phyloP scores from a whole-genome alignment of 2,888 invertebrate species.

The Hypselothyrea guttata region DNA sequence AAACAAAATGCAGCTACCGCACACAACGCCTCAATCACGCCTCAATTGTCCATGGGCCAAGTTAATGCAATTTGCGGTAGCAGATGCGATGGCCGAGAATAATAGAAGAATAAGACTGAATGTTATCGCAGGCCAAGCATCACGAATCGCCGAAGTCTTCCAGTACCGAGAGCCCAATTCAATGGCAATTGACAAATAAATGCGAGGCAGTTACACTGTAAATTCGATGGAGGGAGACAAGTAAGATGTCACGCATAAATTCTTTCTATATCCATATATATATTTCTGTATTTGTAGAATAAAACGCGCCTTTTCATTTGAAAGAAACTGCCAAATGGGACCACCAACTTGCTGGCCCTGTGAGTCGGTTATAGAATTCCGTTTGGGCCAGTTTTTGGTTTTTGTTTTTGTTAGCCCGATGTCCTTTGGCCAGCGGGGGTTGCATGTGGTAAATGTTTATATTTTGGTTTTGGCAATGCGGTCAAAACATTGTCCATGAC shows the following conservation, averaged over 20 bases:
- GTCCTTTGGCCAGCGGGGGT: conserved; percentile 43
- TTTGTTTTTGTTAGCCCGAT: conserved; percentile 19
- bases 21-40: conserved; percentile 72
- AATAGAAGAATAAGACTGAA: conserved; percentile 10
- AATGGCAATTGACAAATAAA: conserved; percentile 62
- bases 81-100: conserved; percentile 30
- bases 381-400: no score
- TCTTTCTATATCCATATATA: not conserved
- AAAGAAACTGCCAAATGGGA: conserved; percentile 1
- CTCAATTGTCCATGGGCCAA: conserved; percentile 63
- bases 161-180: conserved; percentile 36
- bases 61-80: conserved; percentile 66
- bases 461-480: conserved; percentile 80
- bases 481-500: conserved; percentile 79
- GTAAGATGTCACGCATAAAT: conserved; percentile 72
- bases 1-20: conserved; percentile 54
- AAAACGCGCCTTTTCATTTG: conserved; percentile 9
- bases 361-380: conserved; percentile 14
- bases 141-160: conserved; percentile 49
- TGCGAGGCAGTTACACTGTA: no score
- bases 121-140: conserved; percentile 52
- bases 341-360: conserved; percentile 12
- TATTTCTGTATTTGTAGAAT: not conserved
- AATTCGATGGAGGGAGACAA: conserved; percentile 49
- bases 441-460: conserved; percentile 34